These are phyloP conservation scores for Aethina tumida DNA, from an alignment of 1,140 invertebrate species.

Conservation along the genomic window DNA sequence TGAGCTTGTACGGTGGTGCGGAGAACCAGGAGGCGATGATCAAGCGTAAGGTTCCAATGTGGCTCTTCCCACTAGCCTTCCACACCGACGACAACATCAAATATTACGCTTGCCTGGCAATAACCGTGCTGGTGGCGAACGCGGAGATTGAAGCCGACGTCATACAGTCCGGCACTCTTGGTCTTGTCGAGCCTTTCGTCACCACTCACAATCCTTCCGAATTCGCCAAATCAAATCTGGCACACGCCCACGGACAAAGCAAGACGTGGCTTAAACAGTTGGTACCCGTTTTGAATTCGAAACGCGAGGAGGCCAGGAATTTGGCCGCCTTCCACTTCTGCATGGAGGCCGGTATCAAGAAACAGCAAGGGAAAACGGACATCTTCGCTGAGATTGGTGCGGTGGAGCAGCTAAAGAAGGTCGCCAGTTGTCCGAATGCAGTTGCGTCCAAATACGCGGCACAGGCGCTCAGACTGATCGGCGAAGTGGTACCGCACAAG, in stretches of 20 bases:
- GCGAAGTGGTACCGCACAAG: conserved; percentile 94
- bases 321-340: conserved; percentile 98
- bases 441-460: conserved; percentile 95
- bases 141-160: conserved; percentile 97
- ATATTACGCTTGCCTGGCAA: conserved; percentile 97
- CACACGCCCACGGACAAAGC: conserved; percentile 92
- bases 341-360: conserved; percentile 98
- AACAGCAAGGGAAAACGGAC: conserved; percentile 88
- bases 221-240: conserved; percentile 86
- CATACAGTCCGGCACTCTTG: conserved; percentile 86
- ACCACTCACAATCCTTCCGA: conserved; percentile 86
- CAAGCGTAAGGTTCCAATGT: conserved; percentile 89
- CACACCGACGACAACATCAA: conserved; percentile 94
- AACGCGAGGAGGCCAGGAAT: conserved; percentile 91
- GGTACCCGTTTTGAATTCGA: conserved; percentile 91
- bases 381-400: conserved; percentile 93
- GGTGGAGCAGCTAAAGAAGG: conserved; percentile 89
- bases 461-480: conserved; percentile 89
- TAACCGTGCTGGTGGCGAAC: conserved; percentile 92
- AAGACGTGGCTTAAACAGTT: conserved; percentile 90
- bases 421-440: conserved; percentile 95
- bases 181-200: conserved; percentile 94
- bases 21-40: conserved; percentile 99
- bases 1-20: conserved; percentile 91
- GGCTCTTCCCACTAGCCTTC: conserved; percentile 96